phyloP scores from a whole-genome alignment of 2,797 vertebrate species.

The Aulostomus chinensis region DNA sequence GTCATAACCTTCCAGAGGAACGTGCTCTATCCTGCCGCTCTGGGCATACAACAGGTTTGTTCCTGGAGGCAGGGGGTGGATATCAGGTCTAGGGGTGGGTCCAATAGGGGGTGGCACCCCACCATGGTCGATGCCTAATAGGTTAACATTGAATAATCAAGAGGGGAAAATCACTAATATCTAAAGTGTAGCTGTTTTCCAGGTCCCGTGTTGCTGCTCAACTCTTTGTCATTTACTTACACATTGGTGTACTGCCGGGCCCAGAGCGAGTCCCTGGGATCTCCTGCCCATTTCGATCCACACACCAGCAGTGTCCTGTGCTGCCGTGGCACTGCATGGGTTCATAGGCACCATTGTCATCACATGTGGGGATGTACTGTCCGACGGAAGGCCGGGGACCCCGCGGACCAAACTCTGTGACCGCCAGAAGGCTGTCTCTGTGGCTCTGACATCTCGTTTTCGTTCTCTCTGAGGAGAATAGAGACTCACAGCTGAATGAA shows the following conservation, averaged over 20 bases:
- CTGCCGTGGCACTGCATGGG: constrained; percentile 88
- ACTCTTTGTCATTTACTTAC: constrained; percentile 79
- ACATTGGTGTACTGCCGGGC: constrained; percentile 82
- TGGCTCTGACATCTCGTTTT: constrained; percentile 87
- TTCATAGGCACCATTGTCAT: constrained; percentile 83
- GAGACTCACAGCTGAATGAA: neutral
- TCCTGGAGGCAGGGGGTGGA: constrained; percentile 84
- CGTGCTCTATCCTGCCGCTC: constrained; percentile 88
- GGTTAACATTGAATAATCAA: constrained; percentile 4
- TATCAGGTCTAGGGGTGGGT: constrained; percentile 81
- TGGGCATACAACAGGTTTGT: constrained; percentile 90
- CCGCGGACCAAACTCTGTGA: constrained; percentile 32
- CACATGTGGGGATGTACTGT: constrained; percentile 87
- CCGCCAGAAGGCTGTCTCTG: constrained; percentile 76
- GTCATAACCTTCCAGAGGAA: constrained; percentile 84
- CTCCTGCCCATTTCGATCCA: constrained; percentile 87
- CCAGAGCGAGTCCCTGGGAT: constrained; percentile 84
- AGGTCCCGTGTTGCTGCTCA: too few relatives aligned
- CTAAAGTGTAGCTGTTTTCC: too few relatives aligned
- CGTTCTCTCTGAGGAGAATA: constrained; percentile 68
- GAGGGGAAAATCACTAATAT: too few relatives aligned
- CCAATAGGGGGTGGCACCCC: constrained; percentile 67
- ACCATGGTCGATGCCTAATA: constrained; percentile 79
- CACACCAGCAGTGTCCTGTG: constrained; percentile 92
- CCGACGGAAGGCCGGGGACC: constrained; percentile 70